Conservation (phyloP, 35 echinoderm and acorn worm genomes). For the Lytechinus pictus region DNA sequence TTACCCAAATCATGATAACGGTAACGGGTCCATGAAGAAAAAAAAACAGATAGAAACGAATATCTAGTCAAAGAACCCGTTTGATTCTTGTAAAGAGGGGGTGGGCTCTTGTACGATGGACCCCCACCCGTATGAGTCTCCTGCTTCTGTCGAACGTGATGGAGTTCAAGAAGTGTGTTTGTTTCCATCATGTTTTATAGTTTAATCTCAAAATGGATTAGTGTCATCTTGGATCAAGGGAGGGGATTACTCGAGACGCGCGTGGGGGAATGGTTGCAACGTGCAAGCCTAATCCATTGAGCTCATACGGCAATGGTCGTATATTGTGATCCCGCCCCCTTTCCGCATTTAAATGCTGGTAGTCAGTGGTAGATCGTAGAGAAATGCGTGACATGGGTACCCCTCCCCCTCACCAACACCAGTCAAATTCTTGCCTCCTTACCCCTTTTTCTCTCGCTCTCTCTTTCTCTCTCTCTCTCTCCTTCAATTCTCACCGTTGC, state of each 20-base stretch:
- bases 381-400: not conserved
- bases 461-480: not conserved
- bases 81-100: too few relatives aligned
- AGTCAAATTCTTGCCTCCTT: not conserved
- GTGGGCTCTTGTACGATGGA: too few relatives aligned
- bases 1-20: too few relatives aligned
- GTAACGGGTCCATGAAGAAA: too few relatives aligned
- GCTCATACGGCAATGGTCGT: not conserved
- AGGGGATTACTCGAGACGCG: not conserved
- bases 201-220: not conserved
- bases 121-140: not conserved
- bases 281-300: not conserved
- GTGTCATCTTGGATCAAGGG: not conserved
- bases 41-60: too few relatives aligned
- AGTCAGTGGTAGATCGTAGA: not conserved
- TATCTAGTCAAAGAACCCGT: too few relatives aligned
- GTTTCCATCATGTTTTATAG: not conserved
- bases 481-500: too few relatives aligned
- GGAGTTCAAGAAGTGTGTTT: not conserved
- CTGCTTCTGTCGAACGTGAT: not conserved
- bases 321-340: not conserved
- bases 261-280: constrained; percentile 4
- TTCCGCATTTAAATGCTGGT: not conserved
- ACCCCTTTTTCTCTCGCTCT: not conserved
- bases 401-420: not conserved